A percentile compares a stretch with the other conserved stretches of the same genome.
Evolutionary conservation across 2,797 vertebrate species (phyloP).

Genomic region (Trichosurus vulpecula): DNA sequence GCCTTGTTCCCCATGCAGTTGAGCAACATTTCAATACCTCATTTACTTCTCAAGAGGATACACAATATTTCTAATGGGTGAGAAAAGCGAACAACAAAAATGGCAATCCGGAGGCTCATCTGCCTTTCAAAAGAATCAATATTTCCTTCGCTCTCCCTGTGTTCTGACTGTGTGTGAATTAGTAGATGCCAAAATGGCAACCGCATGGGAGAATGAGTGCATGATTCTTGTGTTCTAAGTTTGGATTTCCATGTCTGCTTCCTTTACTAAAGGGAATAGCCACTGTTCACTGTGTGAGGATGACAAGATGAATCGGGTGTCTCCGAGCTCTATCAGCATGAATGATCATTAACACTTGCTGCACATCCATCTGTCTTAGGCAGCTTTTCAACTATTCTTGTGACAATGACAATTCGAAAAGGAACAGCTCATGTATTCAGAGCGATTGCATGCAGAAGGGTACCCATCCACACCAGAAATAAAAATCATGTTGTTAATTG

Average conservation of each 20-base stretch:
- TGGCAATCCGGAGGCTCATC: slow-evolving; percentile 65
- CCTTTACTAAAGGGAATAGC: slow-evolving; percentile 55
- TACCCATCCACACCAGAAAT: slow-evolving; percentile 73
- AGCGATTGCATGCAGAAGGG: slow-evolving; percentile 57
- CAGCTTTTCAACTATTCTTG: slow-evolving; percentile 60
- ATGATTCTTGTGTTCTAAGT: slow-evolving; percentile 37
- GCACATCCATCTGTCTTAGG: slow-evolving; percentile 71
- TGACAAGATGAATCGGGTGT: slow-evolving; percentile 65
- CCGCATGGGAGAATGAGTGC: slow-evolving; percentile 62
- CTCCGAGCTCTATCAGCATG: slow-evolving; percentile 53
- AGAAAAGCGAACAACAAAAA: slow-evolving; percentile 73
- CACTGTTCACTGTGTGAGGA: slow-evolving; percentile 48
- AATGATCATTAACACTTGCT: slow-evolving; percentile 63
- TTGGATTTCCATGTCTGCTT: slow-evolving; percentile 38
- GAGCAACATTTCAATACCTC: slow-evolving; percentile 77
- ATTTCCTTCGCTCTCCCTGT: slow-evolving; percentile 69
- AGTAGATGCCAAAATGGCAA: slow-evolving; percentile 59
- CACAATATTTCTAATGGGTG: slow-evolving; percentile 71
- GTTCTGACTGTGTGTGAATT: slow-evolving; percentile 62
- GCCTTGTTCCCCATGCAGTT: slow-evolving; percentile 70
- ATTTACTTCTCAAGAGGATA: slow-evolving; percentile 77
- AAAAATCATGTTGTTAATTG: slow-evolving; percentile 65
- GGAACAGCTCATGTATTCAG: slow-evolving; percentile 13
- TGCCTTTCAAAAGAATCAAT: slow-evolving; percentile 67
- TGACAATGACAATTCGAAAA: slow-evolving; percentile 56